These are phyloP conservation scores for Tetragonula clypearis DNA, from an alignment of 1,140 invertebrate species.

Conservation along the genomic window DNA sequence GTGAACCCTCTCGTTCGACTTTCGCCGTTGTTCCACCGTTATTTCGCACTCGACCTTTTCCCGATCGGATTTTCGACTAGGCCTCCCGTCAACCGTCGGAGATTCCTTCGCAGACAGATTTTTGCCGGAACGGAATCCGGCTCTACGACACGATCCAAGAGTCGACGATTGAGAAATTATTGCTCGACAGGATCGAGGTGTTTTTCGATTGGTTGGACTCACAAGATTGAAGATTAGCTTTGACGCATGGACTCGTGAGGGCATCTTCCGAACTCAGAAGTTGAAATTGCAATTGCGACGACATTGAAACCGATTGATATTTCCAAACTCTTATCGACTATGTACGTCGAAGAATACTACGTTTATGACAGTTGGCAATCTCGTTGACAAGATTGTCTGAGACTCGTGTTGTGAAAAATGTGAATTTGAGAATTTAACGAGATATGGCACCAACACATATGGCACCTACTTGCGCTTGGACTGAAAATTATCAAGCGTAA, in stretches of 20 bases:
- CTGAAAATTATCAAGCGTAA: too few species aligned
- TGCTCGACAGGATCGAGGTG: too few species aligned
- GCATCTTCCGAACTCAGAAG: neutral
- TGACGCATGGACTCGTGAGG: neutral
- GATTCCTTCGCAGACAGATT: neutral
- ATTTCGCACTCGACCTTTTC: slow-evolving; percentile 17
- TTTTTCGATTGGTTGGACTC: neutral
- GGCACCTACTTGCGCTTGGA: too few species aligned
- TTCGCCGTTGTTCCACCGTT: slow-evolving; percentile 28
- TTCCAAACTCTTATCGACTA: neutral
- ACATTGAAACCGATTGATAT: too few species aligned
- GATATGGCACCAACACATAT: too few species aligned
- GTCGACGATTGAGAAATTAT: too few species aligned
- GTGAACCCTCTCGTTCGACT: neutral
- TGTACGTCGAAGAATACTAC: too few species aligned
- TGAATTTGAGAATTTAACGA: neutral
- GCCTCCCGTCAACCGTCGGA: slow-evolving; percentile 20
- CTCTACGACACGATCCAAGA: too few species aligned
- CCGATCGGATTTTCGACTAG: slow-evolving; percentile 59
- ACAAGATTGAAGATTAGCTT: neutral
- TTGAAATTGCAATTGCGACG: neutral
- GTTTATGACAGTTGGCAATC: too few species aligned
- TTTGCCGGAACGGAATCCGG: neutral
- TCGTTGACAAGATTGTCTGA: too few species aligned
- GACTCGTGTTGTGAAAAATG: too few species aligned